These are phyloP conservation scores for Tipula confusa DNA, from an alignment of 2,888 invertebrate species.

Conservation along the genomic window DNA sequence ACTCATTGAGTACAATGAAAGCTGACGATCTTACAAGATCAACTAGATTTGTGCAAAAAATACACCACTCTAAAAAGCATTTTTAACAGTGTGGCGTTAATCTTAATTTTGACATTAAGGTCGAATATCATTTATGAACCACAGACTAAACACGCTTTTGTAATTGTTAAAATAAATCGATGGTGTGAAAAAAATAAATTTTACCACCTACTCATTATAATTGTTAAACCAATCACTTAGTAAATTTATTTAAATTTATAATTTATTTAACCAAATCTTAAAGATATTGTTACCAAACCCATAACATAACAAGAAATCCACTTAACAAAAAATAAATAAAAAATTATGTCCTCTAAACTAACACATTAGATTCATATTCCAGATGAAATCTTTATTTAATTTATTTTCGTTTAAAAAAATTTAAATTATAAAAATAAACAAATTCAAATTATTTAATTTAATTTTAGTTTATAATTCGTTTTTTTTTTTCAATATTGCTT, in stretches of 20 bases:
- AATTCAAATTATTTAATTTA: slow-evolving; percentile 20
- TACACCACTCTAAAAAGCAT: too few relatives aligned
- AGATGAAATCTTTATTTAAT: slow-evolving; percentile 9
- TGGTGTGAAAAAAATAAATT: too few relatives aligned
- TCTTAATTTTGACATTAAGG: too few relatives aligned
- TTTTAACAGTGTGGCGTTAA: too few relatives aligned
- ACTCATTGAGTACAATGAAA: too few relatives aligned
- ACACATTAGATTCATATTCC: neutral
- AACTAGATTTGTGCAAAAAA: too few relatives aligned
- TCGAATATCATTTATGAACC: too few relatives aligned
- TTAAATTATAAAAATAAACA: neutral
- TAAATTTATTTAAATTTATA: neutral
- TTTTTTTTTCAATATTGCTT: neutral
- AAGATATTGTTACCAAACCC: neutral
- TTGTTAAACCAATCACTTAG: neutral
- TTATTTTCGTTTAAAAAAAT: neutral
- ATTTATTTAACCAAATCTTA: neutral
- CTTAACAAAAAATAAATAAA: neutral
- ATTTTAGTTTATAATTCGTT: neutral
- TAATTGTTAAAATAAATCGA: too few relatives aligned
- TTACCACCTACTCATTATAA: neutral
- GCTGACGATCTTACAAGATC: too few relatives aligned
- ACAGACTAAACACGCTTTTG: too few relatives aligned
- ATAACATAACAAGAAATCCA: neutral
- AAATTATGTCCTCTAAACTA: neutral